These are phyloP conservation scores for Zeus faber DNA, from an alignment of 2,113 vertebrate genomes.

Conservation along the genomic window DNA sequence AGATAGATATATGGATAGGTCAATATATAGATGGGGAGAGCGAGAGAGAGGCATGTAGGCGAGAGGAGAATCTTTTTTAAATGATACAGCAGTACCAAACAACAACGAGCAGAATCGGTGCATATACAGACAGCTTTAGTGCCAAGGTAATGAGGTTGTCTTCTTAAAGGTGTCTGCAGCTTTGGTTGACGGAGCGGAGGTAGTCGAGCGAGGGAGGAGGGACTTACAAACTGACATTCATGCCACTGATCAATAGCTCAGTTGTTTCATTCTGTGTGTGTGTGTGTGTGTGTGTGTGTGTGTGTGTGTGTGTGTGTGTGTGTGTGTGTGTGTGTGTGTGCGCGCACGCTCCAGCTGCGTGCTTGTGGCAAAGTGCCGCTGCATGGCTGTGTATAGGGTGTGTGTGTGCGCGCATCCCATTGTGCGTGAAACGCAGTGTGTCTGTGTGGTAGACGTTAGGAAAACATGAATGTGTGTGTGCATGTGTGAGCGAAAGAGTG, in stretches of 20 bases:
- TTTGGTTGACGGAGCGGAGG: background rate
- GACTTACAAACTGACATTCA: background rate
- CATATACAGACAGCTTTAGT: background rate
- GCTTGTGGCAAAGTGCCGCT: conserved; percentile 40
- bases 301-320: conserved; percentile 7
- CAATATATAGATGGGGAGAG: background rate
- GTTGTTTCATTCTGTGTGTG: conserved; percentile 51
- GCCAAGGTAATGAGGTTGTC: background rate
- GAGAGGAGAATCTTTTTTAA: background rate
- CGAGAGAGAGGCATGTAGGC: background rate
- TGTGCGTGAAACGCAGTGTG: background rate
- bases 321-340: conserved; percentile 6
- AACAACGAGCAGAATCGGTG: too few relatives aligned
- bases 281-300: background rate
- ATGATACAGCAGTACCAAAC: background rate
- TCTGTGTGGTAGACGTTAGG: too few relatives aligned
- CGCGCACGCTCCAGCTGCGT: conserved; percentile 3
- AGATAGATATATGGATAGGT: background rate
- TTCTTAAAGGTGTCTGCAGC: background rate
- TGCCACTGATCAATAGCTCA: conserved; percentile 54
- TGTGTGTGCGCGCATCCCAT: conserved; percentile 3
- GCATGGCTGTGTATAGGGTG: conserved; percentile 50
- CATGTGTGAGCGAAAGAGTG: background rate
- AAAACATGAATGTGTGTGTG: too few relatives aligned
- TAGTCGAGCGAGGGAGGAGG: too few relatives aligned